Conservation (phyloP, 2,888 invertebrate genomes). For the Crossocerus cetratus region DNA sequence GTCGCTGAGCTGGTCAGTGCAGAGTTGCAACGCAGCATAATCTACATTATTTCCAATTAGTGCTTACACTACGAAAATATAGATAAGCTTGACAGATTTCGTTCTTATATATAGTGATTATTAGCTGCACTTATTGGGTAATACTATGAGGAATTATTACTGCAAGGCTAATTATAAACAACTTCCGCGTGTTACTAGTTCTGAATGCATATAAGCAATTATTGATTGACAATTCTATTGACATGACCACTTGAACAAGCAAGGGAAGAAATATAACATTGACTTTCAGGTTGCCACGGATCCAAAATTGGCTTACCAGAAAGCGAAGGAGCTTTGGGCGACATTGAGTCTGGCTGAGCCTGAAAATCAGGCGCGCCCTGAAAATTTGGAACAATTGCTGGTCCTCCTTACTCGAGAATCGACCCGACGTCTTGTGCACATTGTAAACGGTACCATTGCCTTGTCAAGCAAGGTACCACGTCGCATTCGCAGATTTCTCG, state of each 20-base stretch:
- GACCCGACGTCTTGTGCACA: constrained; percentile 86
- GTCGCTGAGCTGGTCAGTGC: constrained; percentile 86
- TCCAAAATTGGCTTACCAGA: constrained; percentile 86
- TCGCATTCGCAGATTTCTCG: constrained; percentile 62
- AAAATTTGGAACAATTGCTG: constrained; percentile 86
- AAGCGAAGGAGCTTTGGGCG: constrained; percentile 85
- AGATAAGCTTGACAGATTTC: no score
- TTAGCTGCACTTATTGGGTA: neutral
- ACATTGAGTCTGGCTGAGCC: constrained; percentile 87
- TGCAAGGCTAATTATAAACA: no score
- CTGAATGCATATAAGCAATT: no score
- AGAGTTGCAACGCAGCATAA: no score
- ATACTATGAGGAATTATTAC: no score
- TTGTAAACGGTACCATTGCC: constrained; percentile 84
- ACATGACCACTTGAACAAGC: no score
- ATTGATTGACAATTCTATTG: no score
- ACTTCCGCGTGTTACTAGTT: no score
- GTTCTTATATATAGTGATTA: neutral
- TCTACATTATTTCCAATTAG: no score
- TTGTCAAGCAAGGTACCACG: constrained; percentile 80
- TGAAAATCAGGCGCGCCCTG: constrained; percentile 90
- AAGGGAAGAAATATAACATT: neutral
- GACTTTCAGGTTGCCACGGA: constrained; percentile 84
- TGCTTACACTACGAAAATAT: no score
- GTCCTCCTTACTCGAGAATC: constrained; percentile 88